Evolutionary conservation across 2,888 invertebrate species (phyloP), one percentile per base, ranked within the genome.

Genomic region (Tiliacea citrago): DNA sequence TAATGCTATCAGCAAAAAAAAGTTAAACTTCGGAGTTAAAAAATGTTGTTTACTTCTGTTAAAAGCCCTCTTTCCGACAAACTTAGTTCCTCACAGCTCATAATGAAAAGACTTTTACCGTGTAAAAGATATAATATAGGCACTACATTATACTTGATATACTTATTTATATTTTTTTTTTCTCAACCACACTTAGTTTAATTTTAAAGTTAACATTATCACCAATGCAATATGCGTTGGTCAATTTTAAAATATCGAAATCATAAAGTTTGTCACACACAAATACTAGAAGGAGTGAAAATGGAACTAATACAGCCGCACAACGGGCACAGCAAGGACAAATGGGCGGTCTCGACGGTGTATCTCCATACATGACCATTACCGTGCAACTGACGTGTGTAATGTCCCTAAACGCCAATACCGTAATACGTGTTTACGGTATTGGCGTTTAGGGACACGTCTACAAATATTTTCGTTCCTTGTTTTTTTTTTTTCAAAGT

Each of bases 1-100:
- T 83, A 86, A 85, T 85, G 78, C 82, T 81, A 88, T 89, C 87
- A 86, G 86, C 85, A 12, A 76, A 86, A 86, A 81, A 84, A 89
- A 88, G 80, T 81, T 71, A 74, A 84, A 83, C 79, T 79, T 78
- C 51, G 49, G 61, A 76, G 75, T 75, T 81, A 73, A 77, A 79
- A 86, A 84, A 60, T 79, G 83, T 83, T 87, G 80, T 83, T 82
- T 79, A 76, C 82, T 82, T 77, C 65, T 77, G 69, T 81, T 83
- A 76, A 67, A 62, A 74, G 65, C 67, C 58, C 68, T 68, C 60
- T 66, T 80, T 75, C 29, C 60, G 63, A 45, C 24, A 67, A 75
- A 81, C 66, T 84, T 68, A 67, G 63, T 45, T 66, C 12, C 29
- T 72, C 16, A 12, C 51, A 47, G 84, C 47, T 68, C 68, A 49